These are phyloP conservation scores for Psammodynastes pulverulentus DNA, from an alignment of 2,113 vertebrate species.

Conservation along the genomic window DNA sequence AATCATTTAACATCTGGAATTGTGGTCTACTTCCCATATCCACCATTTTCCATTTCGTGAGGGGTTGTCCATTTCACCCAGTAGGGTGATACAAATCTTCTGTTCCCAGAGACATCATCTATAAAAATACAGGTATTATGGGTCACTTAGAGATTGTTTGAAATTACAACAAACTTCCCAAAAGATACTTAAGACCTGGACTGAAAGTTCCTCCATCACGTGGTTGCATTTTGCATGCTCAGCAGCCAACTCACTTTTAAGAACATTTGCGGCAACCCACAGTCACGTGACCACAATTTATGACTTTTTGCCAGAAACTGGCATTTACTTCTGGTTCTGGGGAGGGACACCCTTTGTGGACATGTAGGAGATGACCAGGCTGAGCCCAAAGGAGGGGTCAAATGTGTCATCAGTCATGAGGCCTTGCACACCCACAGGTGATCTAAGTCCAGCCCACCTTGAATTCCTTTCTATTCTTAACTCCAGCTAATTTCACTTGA, in stretches of 20 bases:
- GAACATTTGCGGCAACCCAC: neutral
- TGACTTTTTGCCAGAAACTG: neutral
- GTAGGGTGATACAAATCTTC: neutral
- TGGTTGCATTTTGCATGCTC: neutral
- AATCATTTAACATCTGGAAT: neutral
- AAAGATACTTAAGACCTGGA: neutral
- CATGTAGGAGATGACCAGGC: neutral
- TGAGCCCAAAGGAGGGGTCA: no score
- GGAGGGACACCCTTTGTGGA: neutral
- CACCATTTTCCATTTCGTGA: neutral
- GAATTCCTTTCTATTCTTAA: no score
- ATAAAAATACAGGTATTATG: neutral
- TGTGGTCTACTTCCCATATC: neutral
- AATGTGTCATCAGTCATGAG: no score
- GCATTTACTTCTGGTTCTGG: neutral
- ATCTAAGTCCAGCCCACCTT: no score
- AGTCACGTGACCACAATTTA: neutral
- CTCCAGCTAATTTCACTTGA: no score
- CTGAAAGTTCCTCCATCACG: neutral
- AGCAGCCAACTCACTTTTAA: neutral
- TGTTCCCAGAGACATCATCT: neutral
- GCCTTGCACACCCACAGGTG: no score
- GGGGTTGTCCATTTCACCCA: neutral
- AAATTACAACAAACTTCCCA: neutral
- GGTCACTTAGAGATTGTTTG: neutral